Percentiles rank a stretch among this genome's conserved stretches.
phyloP scores from a whole-genome alignment of 1,140 invertebrate genomes.

The Calephelis virginiensis region DNA sequence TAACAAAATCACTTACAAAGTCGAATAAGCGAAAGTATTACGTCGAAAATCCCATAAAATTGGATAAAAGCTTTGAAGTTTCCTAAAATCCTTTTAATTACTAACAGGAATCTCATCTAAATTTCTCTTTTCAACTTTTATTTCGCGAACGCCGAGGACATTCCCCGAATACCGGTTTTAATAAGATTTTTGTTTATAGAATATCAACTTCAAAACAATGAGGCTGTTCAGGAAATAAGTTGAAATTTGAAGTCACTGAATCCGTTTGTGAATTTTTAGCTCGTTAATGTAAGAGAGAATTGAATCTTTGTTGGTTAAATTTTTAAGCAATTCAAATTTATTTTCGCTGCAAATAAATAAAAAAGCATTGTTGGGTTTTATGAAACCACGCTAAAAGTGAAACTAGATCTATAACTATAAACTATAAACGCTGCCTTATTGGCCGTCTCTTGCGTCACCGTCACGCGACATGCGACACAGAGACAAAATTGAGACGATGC shows the following conservation, averaged over 20 bases:
- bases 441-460: too few species aligned
- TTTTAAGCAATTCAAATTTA: too few species aligned
- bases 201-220: constrained; percentile 14
- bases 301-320: too few species aligned
- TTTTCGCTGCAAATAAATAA: too few species aligned
- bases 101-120: constrained; percentile 10
- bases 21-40: constrained; percentile 14
- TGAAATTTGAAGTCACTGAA: not conserved
- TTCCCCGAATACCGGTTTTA: constrained; percentile 8
- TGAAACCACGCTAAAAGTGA: too few species aligned
- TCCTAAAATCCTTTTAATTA: constrained; percentile 10
- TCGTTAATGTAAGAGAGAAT: too few species aligned
- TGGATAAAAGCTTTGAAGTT: constrained; percentile 16
- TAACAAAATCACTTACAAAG: constrained; percentile 14
- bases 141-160: constrained; percentile 9
- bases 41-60: constrained; percentile 13
- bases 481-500: too few species aligned
- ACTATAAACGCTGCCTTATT: too few species aligned
- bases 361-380: too few species aligned
- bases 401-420: too few species aligned
- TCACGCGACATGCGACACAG: too few species aligned
- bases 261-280: not conserved
- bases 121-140: constrained; percentile 17
- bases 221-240: constrained; percentile 5
- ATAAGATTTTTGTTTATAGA: constrained; percentile 16